Evolutionary conservation across 2,113 vertebrate genomes (phyloP), one percentile per base, ranked within the genome.

Genomic region (Oreochromis niloticus): DNA sequence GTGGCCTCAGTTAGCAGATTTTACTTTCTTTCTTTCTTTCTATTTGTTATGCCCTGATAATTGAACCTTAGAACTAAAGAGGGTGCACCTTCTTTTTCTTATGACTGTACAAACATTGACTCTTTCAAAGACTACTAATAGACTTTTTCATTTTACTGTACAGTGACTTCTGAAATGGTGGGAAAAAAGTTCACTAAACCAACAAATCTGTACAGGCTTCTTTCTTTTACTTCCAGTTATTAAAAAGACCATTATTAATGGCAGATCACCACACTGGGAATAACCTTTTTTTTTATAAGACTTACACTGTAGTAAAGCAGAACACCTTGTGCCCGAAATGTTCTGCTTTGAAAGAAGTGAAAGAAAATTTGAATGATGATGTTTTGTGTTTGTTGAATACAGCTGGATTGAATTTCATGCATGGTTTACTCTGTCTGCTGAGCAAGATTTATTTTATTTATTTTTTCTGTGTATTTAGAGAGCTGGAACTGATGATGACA

Each of bases 401-500:
- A 57, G 1, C 24, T 57, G 24, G 24, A 57, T 27, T 57, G 11
- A 57, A 57, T 27, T 57, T 4, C 11, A 14, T 57, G 7, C 24
- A 30, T 30, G 10, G 3, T 22, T 55, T 22, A 55, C 19, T 4
- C 19, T 22, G 19, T 12, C 52, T 56, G 52, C 7, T 24, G 11
- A 22, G 7, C 39, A 6, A 14, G 3, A 16, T 39, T 39, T 9
- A 41, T 39, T 32, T 32, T 4, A 17, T 50, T 50, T 50, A 50
- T 50, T 12, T 27, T 1, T 32, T 34, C 2, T 32, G 41, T 86
- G 6, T 36, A 7, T 36, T 34, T 6, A 99, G 98, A 97, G 98
- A 27, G 97, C 97, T 6, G 98, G 98, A 50, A 99, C 99, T 1
- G 98, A 99, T 83, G 98, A 99, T n/a, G 94, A 96, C 9, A 97